A percentile compares a stretch with the other conserved stretches of the same genome.
Conservation (phyloP, 2,113 vertebrate genomes). For the Crotalus horridus region DNA sequence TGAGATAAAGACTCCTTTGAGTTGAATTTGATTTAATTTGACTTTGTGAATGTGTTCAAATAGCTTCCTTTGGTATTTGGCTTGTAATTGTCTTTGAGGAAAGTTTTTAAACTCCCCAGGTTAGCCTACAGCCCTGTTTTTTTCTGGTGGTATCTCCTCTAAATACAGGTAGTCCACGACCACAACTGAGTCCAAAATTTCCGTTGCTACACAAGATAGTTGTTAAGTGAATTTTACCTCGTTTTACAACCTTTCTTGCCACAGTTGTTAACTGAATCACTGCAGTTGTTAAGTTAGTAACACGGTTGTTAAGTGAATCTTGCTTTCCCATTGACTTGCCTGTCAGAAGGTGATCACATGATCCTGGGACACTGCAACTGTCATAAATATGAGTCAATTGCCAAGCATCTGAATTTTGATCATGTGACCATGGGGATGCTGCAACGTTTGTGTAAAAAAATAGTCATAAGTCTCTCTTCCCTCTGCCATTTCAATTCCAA, state of each 20-base stretch:
- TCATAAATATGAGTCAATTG: no score
- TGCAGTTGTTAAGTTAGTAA: not conserved
- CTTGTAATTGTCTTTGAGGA: not conserved
- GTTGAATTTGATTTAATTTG: not conserved
- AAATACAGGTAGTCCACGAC: not conserved
- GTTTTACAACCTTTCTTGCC: no score
- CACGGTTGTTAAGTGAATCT: not conserved
- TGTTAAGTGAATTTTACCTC: no score
- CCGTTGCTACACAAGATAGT: no score
- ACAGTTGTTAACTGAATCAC: no score
- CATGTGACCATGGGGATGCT: not conserved
- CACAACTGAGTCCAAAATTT: no score
- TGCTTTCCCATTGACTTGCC: not conserved
- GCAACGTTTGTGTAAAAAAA: not conserved
- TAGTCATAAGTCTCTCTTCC: not conserved
- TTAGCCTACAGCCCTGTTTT: not conserved
- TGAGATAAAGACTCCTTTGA: not conserved
- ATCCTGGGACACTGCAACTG: not conserved
- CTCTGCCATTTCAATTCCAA: not conserved
- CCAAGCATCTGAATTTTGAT: not conserved
- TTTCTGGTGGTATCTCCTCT: not conserved
- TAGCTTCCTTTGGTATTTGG: not conserved
- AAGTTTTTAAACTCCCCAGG: not conserved
- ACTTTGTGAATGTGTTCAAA: not conserved
- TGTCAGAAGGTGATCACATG: not conserved